Evolutionary conservation across 2,888 invertebrate genomes (phyloP).

Genomic region (Onthophagus sagittarius): DNA sequence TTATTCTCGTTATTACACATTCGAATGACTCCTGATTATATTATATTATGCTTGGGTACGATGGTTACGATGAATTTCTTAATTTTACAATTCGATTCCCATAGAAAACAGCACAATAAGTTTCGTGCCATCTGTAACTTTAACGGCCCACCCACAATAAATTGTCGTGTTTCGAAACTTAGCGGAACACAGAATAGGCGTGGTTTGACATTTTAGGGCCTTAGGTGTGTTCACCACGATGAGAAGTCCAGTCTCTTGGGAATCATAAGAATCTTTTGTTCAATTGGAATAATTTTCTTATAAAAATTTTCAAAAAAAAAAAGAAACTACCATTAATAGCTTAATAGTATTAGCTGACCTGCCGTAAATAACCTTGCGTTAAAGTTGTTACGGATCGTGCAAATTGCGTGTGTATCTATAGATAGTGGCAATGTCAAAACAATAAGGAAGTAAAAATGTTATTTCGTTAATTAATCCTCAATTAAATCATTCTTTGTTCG

Average conservation of each 20-base stretch:
- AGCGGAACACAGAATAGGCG: neutral
- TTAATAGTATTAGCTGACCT: constrained; percentile 22
- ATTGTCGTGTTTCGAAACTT: neutral
- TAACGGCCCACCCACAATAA: neutral
- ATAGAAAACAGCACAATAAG: neutral
- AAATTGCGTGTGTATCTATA: neutral
- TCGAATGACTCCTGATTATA: neutral
- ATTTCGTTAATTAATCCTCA: neutral
- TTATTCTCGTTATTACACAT: neutral
- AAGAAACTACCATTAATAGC: constrained; percentile 11
- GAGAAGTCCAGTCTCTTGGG: neutral
- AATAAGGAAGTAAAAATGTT: neutral
- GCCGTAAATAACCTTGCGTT: constrained; percentile 12
- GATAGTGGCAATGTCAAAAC: neutral
- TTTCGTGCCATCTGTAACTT: neutral
- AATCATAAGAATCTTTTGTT: neutral
- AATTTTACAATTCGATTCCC: neutral
- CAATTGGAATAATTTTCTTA: neutral
- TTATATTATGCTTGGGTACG: no score
- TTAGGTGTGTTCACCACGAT: neutral
- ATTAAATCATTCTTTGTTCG: neutral
- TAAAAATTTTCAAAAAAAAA: neutral
- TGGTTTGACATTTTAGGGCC: neutral
- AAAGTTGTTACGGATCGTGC: neutral
- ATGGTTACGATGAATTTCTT: neutral